These are phyloP conservation scores for Sitta europaea DNA, from an alignment of 2,113 vertebrate species.

Conservation along the genomic window DNA sequence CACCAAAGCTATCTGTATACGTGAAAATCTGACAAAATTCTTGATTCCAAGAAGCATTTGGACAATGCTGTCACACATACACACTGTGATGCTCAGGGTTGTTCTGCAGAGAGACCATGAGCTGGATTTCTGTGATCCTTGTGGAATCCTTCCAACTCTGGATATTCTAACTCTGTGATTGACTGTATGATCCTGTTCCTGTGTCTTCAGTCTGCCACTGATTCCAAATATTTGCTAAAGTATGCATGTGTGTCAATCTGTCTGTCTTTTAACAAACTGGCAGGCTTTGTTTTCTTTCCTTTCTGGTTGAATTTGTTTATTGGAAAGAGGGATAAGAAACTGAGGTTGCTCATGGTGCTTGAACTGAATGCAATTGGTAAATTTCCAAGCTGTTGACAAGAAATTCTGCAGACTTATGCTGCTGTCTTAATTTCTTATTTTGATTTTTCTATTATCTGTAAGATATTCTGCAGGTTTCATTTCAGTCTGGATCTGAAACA, in stretches of 20 bases:
- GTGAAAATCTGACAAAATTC: neutral
- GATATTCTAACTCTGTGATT: neutral
- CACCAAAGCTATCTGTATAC: neutral
- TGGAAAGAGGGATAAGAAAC: neutral
- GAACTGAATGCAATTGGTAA: neutral
- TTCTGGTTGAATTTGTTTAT: neutral
- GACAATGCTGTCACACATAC: neutral
- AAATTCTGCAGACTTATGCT: neutral
- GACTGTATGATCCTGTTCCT: neutral
- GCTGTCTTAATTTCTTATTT: neutral
- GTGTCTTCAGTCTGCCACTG: neutral
- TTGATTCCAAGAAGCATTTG: neutral
- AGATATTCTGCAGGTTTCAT: neutral
- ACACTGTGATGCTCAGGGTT: neutral
- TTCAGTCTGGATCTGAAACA: neutral
- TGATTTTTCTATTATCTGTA: constrained; percentile 19
- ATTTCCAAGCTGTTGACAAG: neutral
- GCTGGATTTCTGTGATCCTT: neutral
- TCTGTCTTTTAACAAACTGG: neutral
- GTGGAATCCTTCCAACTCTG: neutral
- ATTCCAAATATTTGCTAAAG: neutral
- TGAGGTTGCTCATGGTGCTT: neutral
- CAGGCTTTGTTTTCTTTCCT: neutral
- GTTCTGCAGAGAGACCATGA: neutral
- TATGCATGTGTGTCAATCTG: neutral